Evolutionary conservation across 2,113 vertebrate species (phyloP), one percentile per base, ranked within the genome.

Genomic region (Carollia perspicillata): DNA sequence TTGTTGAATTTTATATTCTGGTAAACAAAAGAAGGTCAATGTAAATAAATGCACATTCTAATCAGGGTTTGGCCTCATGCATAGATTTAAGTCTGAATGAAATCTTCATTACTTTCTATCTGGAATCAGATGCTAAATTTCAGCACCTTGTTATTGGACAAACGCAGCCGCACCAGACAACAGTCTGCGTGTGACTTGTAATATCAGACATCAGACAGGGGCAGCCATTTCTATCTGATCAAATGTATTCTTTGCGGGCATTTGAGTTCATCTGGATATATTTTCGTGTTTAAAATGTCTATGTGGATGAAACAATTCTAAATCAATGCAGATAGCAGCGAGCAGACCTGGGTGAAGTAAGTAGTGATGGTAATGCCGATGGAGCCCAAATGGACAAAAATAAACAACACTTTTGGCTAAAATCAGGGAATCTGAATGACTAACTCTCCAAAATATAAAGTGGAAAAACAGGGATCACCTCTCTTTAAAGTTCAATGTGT

Each of bases 261-360:
- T 71, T 71, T 42, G 35, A 91, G 16, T 55, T 93, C 28, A 37
- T 49, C 58, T 60, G 16, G 1, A 44, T 89, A 40, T 58, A 58
- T 80, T 92, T 94, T 91, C 49, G 84, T n/a, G 72, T 89, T 51
- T 75, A 69, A 91, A 90, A 88, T 90, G 6, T 75, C 30, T 58
- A 6, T 90, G 13, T 51, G 42, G 42, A 68, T 85, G 20, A 87
- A 91, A 90, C 84, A 84, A 47, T 85, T 71, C 22, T 53, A 83
- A 78, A 72, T n/a, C 33, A 83, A 81, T 86, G 10, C 47, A 89
- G 18, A 83, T 49, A 13, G 10, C 28, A 55, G 17, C 9, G 51
- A 74, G 93, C 69, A 6, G 8, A 68, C 4, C 12, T 85, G 7
- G 37, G 42, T 81, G 58, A 97, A 83, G 69, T 78, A 93, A 74